Percentiles rank a stretch among this genome's conserved stretches.
Conservation (phyloP, 2,797 vertebrate species). For the Myoxocephalus aenaeus region DNA sequence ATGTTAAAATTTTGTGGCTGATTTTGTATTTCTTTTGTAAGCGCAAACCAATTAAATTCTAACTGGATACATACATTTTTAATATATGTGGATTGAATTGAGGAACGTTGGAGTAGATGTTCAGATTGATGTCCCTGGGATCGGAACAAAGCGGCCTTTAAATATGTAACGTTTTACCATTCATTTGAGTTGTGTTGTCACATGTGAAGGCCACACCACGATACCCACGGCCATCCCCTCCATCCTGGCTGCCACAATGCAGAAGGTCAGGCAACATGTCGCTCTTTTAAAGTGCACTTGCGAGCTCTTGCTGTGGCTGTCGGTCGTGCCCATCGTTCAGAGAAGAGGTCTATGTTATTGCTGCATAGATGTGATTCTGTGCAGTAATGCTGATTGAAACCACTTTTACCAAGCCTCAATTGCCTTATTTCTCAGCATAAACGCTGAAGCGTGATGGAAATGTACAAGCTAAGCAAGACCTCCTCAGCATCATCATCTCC, state of each 20-base stretch:
- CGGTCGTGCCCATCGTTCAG: conserved; percentile 27
- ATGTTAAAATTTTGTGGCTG: not conserved
- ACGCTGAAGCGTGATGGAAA: conserved; percentile 35
- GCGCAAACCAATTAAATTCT: not conserved
- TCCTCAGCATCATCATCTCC: conserved; percentile 26
- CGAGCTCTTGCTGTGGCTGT: conserved; percentile 14
- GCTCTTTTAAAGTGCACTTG: conserved; percentile 36
- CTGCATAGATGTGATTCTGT: conserved; percentile 43
- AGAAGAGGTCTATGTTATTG: conserved; percentile 40
- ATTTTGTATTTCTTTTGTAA: no score
- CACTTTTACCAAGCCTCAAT: conserved; percentile 40
- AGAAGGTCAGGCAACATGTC: conserved; percentile 67
- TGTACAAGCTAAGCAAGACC: conserved; percentile 45
- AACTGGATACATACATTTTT: not conserved
- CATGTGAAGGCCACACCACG: conserved; percentile 42
- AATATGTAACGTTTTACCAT: conserved; percentile 31
- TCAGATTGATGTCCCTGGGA: conserved; percentile 40
- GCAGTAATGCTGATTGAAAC: conserved; percentile 53
- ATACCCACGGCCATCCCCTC: conserved; percentile 54
- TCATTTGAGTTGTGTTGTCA: conserved; percentile 32
- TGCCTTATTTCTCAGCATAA: conserved; percentile 22
- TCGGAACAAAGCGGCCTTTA: conserved; percentile 10
- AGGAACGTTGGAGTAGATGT: conserved; percentile 58
- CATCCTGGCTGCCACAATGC: conserved; percentile 49
- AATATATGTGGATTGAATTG: not conserved